Percentiles rank a stretch among this genome's conserved stretches.
Evolutionary conservation across 2,797 vertebrate genomes (phyloP).

Genomic region (Synaphobranchus kaupii): DNA sequence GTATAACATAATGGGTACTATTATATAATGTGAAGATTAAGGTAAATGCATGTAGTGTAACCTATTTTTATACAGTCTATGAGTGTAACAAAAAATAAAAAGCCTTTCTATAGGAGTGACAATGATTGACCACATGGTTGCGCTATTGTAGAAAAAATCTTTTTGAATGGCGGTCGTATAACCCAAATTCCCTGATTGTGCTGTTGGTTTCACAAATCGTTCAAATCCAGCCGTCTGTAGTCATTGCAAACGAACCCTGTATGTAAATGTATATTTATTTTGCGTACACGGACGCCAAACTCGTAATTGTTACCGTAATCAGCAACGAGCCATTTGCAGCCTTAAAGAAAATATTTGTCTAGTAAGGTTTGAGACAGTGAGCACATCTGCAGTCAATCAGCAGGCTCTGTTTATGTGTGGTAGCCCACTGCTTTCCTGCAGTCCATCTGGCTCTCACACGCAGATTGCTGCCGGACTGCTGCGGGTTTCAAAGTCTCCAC

Average conservation of each 20-base stretch:
- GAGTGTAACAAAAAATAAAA: neutral
- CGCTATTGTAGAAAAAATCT: neutral
- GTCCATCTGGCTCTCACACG: conserved; percentile 22
- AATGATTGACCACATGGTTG: neutral
- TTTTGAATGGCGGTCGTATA: neutral
- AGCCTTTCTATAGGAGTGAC: neutral
- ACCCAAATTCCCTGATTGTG: neutral
- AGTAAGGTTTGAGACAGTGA: neutral
- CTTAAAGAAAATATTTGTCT: conserved; percentile 5
- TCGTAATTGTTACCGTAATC: neutral
- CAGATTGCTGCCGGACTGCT: neutral
- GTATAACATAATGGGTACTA: neutral
- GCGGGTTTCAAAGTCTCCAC: neutral
- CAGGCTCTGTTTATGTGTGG: neutral
- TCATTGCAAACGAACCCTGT: neutral
- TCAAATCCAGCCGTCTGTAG: neutral
- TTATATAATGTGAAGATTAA: neutral
- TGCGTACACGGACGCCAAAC: neutral
- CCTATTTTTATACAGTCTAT: too few relatives aligned
- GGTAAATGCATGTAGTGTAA: neutral
- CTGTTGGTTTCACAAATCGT: neutral
- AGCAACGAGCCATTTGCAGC: neutral
- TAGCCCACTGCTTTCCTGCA: conserved; percentile 3
- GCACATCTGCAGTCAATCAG: conserved; percentile 18
- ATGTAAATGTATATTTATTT: neutral